These are phyloP conservation scores for Agriopis marginaria DNA, from an alignment of 2,888 invertebrate species.

Conservation along the genomic window DNA sequence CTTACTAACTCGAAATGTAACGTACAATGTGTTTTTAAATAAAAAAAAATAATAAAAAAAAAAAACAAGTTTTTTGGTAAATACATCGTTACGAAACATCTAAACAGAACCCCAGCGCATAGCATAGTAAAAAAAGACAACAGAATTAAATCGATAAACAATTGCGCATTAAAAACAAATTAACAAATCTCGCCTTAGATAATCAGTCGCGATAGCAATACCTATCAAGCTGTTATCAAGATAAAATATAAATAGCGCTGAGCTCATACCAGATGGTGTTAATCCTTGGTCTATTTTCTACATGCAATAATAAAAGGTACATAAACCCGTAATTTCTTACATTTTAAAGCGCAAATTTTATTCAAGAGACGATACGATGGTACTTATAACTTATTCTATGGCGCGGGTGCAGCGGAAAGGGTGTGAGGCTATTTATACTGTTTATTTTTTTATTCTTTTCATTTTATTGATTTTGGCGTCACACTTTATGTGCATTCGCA, in stretches of 20 bases:
- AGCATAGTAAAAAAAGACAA: not conserved
- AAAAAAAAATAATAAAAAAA: no score
- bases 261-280: slow-evolving; percentile 1
- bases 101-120: not conserved
- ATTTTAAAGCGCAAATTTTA: not conserved
- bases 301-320: slow-evolving; percentile 1
- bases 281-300: slow-evolving; percentile 12
- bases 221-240: slow-evolving; percentile 16
- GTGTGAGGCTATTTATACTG: no score
- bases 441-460: no score
- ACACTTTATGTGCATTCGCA: no score
- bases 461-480: no score
- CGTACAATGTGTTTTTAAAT: no score
- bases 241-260: slow-evolving; percentile 7
- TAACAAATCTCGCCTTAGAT: slow-evolving; percentile 11
- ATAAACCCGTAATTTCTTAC: not conserved
- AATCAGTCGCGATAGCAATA: slow-evolving; percentile 13
- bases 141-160: not conserved
- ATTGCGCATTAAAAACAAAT: slow-evolving; percentile 22
- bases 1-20: no score
- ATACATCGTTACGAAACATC: no score
- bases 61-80: no score
- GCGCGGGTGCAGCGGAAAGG: no score
- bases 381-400: no score
- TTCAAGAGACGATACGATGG: not conserved